Percentiles rank a stretch among this genome's conserved stretches.
These are phyloP conservation scores for Ammospiza maritima DNA, from an alignment of 2,797 vertebrate species.

Conservation along the genomic window DNA sequence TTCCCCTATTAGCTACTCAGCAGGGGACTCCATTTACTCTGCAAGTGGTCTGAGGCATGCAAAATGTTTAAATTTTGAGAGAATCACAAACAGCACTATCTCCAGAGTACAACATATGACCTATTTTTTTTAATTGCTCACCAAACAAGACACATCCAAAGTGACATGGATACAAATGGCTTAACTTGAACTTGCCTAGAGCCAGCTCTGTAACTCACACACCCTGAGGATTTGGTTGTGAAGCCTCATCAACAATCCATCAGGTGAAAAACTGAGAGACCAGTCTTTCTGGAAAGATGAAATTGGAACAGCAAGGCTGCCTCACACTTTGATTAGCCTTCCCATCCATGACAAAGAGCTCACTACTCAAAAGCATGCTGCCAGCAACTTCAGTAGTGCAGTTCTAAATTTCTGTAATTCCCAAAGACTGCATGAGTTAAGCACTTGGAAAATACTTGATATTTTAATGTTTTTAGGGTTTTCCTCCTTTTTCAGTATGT, in stretches of 20 bases:
- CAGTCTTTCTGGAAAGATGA: not conserved
- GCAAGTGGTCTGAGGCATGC: not conserved
- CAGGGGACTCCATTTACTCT: not conserved
- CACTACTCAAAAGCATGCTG: not conserved
- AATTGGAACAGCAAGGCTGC: not conserved
- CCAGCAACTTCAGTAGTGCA: not conserved
- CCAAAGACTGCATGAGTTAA: not conserved
- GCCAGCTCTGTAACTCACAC: not conserved
- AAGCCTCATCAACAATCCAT: not conserved
- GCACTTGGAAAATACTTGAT: not conserved
- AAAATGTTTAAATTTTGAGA: slow-evolving; percentile 30
- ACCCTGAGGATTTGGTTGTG: not conserved
- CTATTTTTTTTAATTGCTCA: slow-evolving; percentile 26
- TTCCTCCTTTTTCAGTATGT: not conserved
- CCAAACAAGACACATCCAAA: not conserved
- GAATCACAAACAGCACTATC: not conserved
- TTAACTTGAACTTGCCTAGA: not conserved
- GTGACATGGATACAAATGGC: not conserved
- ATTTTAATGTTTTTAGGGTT: not conserved
- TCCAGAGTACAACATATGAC: not conserved
- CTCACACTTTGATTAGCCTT: not conserved
- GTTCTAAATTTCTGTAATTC: not conserved
- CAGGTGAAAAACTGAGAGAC: not conserved
- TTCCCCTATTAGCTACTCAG: slow-evolving; percentile 29
- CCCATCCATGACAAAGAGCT: not conserved